phyloP scores from a whole-genome alignment of 92 coral and sea anemone species.

The Palythoa caribaeorum region DNA sequence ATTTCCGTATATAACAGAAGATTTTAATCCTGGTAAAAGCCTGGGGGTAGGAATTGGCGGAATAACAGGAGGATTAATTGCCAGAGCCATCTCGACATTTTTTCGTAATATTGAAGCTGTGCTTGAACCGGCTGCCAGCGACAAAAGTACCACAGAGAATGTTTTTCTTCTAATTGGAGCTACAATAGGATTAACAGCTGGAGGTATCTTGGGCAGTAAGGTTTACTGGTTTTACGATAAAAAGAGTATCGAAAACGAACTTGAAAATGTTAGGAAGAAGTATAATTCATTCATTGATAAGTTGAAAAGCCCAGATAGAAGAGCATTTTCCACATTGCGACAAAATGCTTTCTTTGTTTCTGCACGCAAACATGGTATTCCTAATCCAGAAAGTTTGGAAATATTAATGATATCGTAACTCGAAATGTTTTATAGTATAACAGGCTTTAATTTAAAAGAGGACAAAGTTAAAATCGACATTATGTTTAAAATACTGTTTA shows the following conservation, averaged over 20 bases:
- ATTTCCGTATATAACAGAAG: background rate
- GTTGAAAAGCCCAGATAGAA: background rate
- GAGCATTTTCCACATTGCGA: background rate
- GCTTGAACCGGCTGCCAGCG: no score
- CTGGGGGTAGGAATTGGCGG: constrained; percentile 24
- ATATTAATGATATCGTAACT: background rate
- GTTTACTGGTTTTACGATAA: constrained; percentile 22
- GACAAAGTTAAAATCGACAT: background rate
- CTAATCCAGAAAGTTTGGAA: constrained; percentile 23
- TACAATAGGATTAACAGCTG: background rate
- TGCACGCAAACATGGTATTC: constrained; percentile 1
- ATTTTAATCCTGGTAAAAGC: constrained; percentile 7
- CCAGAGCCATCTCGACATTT: background rate
- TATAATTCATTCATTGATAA: background rate
- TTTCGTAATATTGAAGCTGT: background rate
- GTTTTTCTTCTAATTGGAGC: background rate
- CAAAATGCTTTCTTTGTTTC: constrained; percentile 26
- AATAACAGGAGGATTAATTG: constrained; percentile 16
- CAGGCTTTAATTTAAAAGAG: background rate
- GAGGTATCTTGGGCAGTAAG: constrained; percentile 15
- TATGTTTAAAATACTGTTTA: background rate
- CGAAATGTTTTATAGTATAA: background rate
- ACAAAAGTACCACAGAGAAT: background rate
- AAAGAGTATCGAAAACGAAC: background rate
- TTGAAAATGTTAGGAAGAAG: background rate